Base-by-base conservation (phyloP, 1,140 invertebrate genomes). In the Scaptomyza hsui region DNA sequence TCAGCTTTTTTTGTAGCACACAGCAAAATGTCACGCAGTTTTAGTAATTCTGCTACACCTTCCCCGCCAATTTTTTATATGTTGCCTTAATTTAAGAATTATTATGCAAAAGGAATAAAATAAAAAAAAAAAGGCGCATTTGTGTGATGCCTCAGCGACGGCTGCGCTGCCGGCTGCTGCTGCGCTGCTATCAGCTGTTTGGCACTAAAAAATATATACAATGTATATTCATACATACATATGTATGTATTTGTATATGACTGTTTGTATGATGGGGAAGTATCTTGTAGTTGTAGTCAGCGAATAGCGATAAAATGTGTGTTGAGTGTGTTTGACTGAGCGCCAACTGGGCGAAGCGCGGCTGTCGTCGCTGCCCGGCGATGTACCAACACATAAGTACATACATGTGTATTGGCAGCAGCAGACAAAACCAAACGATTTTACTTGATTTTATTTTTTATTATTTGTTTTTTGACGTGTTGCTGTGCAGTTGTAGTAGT, bases 21-120 rank as follows among this genome's bases (percentile, higher is more conserved):
- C 65, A 62, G 65, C 69, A 64, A 65, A 86, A 78, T 82, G 75
- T 86, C 74, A 78, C 73, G 74, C 77, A 77, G 77, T 51, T 73
- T 59, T 51, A 24, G 44, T 44, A 49, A 19, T 64, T 63, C 48
- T 48, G 18, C 16, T 37, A 47, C n/a, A 35, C 7, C 39, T 39
- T n/a, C 57, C 29, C 24, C 15, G 32, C 35, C 12, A 4, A 6
- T 37, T 4, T 7, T n/a, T 37, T 37, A 37, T n/a, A n/a, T 37
- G 1, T n/a, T n/a, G 12, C 5, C 21, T 4, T 42, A 42, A 35
- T 64, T 18, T 41, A 41, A 9, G 59, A 61, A 47, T 62, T 55
- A 64, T 64, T 51, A 29, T 26, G 6, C 26, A 41, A 32, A 41
- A 32, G 45, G 35, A 26, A 59, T 7, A 45, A 18, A 18, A 45